Evolutionary conservation across 2,888 invertebrate genomes (phyloP).

Genomic region (Meteorus cinctellus): DNA sequence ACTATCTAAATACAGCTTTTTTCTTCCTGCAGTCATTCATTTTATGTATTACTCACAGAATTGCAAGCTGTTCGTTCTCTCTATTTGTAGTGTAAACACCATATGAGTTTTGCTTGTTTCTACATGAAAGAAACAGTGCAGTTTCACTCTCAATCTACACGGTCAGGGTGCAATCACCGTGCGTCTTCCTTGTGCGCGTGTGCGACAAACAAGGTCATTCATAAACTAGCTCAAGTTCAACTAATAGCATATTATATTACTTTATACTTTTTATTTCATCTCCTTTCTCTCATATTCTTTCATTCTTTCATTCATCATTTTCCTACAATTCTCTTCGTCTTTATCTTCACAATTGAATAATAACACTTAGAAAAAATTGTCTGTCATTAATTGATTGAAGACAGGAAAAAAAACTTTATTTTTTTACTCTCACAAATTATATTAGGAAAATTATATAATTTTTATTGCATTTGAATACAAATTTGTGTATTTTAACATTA

Average conservation of each 20-base stretch:
- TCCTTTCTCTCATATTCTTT: slow-evolving; percentile 33
- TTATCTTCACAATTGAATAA: too few species aligned
- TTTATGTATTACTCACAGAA: too few species aligned
- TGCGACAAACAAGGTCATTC: slow-evolving; percentile 65
- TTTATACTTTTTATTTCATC: slow-evolving; percentile 45
- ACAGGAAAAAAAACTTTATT: too few species aligned
- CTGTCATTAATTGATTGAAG: too few species aligned
- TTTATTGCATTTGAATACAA: background rate
- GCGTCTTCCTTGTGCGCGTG: slow-evolving; percentile 38
- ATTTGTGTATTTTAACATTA: background rate
- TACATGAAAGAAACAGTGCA: background rate
- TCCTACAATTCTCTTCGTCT: background rate
- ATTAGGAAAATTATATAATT: background rate
- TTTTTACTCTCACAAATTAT: too few species aligned
- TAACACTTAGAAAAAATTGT: too few species aligned
- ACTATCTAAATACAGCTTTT: background rate
- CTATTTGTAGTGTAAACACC: too few species aligned
- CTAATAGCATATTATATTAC: slow-evolving; percentile 55
- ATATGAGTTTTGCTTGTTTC: background rate
- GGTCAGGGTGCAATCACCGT: slow-evolving; percentile 41
- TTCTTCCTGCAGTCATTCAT: too few species aligned
- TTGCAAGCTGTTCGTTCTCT: too few species aligned
- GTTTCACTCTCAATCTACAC: slow-evolving; percentile 21
- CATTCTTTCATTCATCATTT: background rate
- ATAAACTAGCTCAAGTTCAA: slow-evolving; percentile 70